Evolutionary conservation across 2,797 vertebrate species (phyloP), one percentile per base, ranked within the genome.

Genomic region (Cirrhinus molitorella): DNA sequence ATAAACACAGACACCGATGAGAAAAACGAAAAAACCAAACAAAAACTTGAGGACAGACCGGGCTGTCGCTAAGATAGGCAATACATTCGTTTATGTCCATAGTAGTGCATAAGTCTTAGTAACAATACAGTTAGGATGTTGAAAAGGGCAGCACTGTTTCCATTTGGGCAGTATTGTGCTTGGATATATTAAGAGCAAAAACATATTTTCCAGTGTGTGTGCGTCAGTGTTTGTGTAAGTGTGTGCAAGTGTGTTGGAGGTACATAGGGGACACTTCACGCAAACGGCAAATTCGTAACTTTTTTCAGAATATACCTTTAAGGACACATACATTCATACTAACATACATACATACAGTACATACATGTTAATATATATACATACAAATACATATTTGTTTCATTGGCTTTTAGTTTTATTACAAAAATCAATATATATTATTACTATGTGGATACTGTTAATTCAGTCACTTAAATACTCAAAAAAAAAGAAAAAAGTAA

Each of bases 351-450:
- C 90, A 87, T 76, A 81, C 79, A 80, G 78, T 80, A 86, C 53
- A 83, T 25, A 86, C 76, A 85, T 65, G 68, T 79, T 84, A 43
- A 43, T 43, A 71, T 85, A 88, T 86, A 70, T 89, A 86, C 87
- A 90, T 89, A 88, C 87, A 87, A 89, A 89, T 88, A 91, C 84
- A 85, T 89, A 74, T 57, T 43, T 73, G 1, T 21, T 93, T 93
- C 92, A 87, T 90, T 90, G 63, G 74, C 43, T 86, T 91, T 92
- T 90, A 72, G 85, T 88, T 93, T 95, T 93, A 89, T 93, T 93
- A 93, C 81, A 93, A 93, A 94, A 95, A 91, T 90, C 83, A 92
- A 85, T 88, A 90, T 92, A 91, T 91, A 88, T 93, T 92, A 93
- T 92, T 92, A 93, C 89, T 92, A 90, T 90, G 90, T 86, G 89